Evolutionary conservation across 2,113 vertebrate genomes (phyloP).

Genomic region (Geococcyx californianus): DNA sequence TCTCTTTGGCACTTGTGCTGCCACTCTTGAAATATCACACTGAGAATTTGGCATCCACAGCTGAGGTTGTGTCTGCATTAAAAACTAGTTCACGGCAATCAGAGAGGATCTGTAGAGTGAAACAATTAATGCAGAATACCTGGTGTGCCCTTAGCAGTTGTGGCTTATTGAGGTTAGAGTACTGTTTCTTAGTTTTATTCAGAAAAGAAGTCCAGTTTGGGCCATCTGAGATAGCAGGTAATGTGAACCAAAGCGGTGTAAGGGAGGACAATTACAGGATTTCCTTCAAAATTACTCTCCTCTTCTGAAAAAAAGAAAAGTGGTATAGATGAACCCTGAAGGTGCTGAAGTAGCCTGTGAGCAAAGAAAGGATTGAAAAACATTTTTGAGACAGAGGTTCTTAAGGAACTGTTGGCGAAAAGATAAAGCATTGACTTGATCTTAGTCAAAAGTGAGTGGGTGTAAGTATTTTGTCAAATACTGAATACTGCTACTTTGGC

Average conservation of each 20-base stretch:
- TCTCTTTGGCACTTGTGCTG: constrained; percentile 43
- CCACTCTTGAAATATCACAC: constrained; percentile 47
- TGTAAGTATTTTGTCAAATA: constrained; percentile 48
- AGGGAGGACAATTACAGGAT: background rate
- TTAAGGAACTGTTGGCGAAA: constrained; percentile 26
- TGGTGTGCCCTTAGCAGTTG: background rate
- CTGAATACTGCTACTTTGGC: constrained; percentile 13
- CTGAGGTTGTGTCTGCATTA: constrained; percentile 38
- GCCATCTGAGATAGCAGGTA: background rate
- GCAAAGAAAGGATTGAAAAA: background rate
- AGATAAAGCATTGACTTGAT: constrained; percentile 43
- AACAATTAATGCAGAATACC: background rate
- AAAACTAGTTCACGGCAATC: constrained; percentile 21
- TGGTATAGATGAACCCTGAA: background rate
- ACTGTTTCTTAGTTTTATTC: background rate
- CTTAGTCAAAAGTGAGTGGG: constrained; percentile 38
- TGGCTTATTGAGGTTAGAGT: background rate
- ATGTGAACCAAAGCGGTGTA: background rate
- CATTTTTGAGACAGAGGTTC: background rate
- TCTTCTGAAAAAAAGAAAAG: background rate
- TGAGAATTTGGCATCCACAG: constrained; percentile 12
- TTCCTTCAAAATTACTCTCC: background rate
- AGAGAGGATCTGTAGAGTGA: background rate
- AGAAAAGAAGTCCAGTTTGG: background rate
- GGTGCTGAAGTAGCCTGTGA: background rate